These are phyloP conservation scores for Plecturocebus donacophilus DNA, from an alignment of 2,113 vertebrate species.

Conservation along the genomic window DNA sequence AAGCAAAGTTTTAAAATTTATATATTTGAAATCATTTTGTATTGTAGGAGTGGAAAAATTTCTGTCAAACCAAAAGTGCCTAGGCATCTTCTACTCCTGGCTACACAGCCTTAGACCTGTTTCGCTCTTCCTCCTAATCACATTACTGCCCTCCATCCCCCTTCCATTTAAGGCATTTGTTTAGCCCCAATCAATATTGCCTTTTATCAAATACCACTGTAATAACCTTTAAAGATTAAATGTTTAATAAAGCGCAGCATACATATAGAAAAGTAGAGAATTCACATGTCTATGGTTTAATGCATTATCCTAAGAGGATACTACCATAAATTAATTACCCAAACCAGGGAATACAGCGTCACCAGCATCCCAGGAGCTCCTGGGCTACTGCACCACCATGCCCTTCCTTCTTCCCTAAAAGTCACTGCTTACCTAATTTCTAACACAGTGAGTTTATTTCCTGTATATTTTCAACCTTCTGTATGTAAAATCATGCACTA, in stretches of 20 bases:
- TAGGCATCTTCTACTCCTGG: neutral
- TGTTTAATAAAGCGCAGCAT: neutral
- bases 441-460: neutral
- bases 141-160: neutral
- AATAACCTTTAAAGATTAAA: neutral
- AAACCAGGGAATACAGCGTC: fast-evolving
- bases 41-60: neutral
- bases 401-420: neutral
- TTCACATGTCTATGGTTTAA: neutral
- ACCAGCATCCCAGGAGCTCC: too few relatives aligned
- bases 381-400: neutral
- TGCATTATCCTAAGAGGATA: neutral
- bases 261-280: neutral
- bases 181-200: neutral
- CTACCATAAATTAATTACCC: fast-evolving
- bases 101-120: too few relatives aligned
- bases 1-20: neutral
- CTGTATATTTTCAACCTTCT: neutral
- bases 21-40: conserved; percentile 23
- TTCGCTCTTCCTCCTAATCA: neutral
- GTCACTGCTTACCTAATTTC: neutral
- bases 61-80: neutral
- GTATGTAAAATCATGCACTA: neutral
- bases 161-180: neutral
- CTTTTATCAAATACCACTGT: neutral